Evolutionary conservation across 2,113 vertebrate species (phyloP).

Genomic region (Nestor notabilis): DNA sequence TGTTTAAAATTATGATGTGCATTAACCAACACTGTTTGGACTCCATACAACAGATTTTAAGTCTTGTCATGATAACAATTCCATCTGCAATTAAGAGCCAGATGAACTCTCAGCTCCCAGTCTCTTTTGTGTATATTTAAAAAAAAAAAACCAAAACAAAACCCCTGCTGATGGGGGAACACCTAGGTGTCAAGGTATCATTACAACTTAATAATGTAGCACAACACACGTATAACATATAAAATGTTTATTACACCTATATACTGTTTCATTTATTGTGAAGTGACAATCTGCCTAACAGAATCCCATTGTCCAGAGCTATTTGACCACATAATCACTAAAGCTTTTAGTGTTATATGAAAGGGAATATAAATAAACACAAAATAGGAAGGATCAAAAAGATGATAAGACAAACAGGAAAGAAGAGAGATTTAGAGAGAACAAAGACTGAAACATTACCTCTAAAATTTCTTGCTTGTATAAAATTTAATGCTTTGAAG

Average conservation of each 20-base stretch:
- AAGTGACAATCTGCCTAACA: not conserved
- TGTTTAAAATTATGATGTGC: not conserved
- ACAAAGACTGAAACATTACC: not conserved
- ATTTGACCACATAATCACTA: not conserved
- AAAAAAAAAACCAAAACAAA: not conserved
- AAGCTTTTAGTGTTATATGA: not conserved
- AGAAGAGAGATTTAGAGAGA: not conserved
- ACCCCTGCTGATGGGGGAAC: not conserved
- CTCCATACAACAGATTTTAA: not conserved
- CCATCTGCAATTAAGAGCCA: not conserved
- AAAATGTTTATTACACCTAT: not conserved
- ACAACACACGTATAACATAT: not conserved
- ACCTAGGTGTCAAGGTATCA: not conserved
- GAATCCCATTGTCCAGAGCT: not conserved
- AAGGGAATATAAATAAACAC: not conserved
- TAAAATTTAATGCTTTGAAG: not conserved
- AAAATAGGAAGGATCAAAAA: not conserved
- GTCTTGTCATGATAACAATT: not conserved
- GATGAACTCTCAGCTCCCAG: not conserved
- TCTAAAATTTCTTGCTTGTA: not conserved
- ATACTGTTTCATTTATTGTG: not conserved
- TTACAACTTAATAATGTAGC: not conserved
- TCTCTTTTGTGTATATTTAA: not conserved
- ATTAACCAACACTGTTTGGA: not conserved
- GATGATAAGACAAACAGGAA: not conserved